These are phyloP conservation scores for Aulostomus chinensis DNA, from an alignment of 2,797 vertebrate species.

Conservation along the genomic window DNA sequence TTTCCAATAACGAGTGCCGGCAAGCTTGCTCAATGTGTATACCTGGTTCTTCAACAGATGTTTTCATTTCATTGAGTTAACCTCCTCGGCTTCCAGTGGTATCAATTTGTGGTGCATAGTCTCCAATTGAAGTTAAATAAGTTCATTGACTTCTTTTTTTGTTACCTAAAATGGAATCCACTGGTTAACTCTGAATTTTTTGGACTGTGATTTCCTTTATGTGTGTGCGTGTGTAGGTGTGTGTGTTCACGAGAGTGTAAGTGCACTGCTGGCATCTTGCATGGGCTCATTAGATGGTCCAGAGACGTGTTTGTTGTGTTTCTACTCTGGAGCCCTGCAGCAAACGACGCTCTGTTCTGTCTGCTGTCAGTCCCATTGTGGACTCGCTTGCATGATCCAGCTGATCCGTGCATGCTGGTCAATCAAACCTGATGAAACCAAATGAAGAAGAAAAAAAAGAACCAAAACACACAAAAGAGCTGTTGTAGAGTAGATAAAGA, in stretches of 20 bases:
- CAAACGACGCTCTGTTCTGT: slow-evolving; percentile 45
- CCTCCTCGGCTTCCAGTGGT: slow-evolving; percentile 75
- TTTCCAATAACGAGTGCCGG: slow-evolving; percentile 35
- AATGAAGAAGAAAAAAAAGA: slow-evolving; percentile 43
- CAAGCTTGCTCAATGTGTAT: slow-evolving; percentile 67
- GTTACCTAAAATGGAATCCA: slow-evolving; percentile 58
- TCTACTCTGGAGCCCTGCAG: slow-evolving; percentile 58
- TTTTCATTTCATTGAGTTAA: slow-evolving; percentile 79
- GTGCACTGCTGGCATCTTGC: slow-evolving; percentile 66
- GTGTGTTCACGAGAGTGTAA: slow-evolving; percentile 54
- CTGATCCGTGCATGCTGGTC: slow-evolving; percentile 80
- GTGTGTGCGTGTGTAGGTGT: slow-evolving; percentile 51
- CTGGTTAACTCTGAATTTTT: slow-evolving; percentile 68
- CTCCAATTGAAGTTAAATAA: slow-evolving; percentile 8
- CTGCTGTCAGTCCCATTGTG: slow-evolving; percentile 64
- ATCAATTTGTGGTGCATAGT: slow-evolving; percentile 9
- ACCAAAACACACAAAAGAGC: slow-evolving; percentile 14
- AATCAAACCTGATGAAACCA: slow-evolving; percentile 77
- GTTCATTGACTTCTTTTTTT: too few relatives aligned
- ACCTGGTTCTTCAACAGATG: slow-evolving; percentile 67
- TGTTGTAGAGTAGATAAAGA: slow-evolving; percentile 44
- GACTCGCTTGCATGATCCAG: slow-evolving; percentile 78
- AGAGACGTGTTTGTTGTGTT: slow-evolving; percentile 59
- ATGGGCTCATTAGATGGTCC: slow-evolving; percentile 65
- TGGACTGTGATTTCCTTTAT: slow-evolving; percentile 57